Evolutionary conservation across 2,113 vertebrate species (phyloP).

Genomic region (Chascanopsetta lugubris): DNA sequence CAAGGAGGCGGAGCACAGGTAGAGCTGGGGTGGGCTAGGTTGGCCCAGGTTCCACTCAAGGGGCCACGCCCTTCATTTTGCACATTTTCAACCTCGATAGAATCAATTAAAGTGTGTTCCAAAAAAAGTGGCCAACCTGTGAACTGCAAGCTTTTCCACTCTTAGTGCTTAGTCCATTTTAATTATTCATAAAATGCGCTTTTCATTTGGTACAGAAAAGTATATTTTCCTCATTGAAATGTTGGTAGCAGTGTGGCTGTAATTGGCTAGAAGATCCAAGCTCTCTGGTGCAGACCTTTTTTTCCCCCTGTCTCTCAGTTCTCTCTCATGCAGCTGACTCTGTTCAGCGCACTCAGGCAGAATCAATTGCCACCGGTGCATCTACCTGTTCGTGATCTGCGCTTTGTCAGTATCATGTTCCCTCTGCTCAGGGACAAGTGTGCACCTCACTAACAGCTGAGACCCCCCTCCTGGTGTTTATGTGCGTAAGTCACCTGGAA

Average conservation of each 20-base stretch:
- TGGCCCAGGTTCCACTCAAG: too few relatives aligned
- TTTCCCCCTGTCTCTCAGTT: not conserved
- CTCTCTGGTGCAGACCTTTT: not conserved
- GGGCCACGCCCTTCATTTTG: too few relatives aligned
- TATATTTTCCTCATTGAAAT: too few relatives aligned
- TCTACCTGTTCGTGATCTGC: constrained; percentile 46
- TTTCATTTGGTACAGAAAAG: too few relatives aligned
- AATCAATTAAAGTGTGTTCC: too few relatives aligned
- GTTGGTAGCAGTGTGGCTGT: not conserved
- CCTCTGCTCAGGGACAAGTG: constrained; percentile 43
- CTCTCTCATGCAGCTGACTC: constrained; percentile 15
- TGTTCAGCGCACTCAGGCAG: constrained; percentile 13
- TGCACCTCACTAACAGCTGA: constrained; percentile 65
- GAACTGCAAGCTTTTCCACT: too few relatives aligned
- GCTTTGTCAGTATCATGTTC: constrained; percentile 17
- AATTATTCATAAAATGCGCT: not conserved
- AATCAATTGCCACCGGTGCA: constrained; percentile 32
- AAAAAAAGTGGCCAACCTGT: too few relatives aligned
- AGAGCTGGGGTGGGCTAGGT: too few relatives aligned
- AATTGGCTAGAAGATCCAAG: not conserved
- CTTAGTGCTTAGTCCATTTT: not conserved
- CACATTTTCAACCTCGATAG: too few relatives aligned
- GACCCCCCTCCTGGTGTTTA: constrained; percentile 47
- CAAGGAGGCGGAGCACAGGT: too few relatives aligned
- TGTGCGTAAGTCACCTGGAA: constrained; percentile 74